Conservation (phyloP, 53 echinoderm and acorn worm genomes). For the Antedon mediterranea region DNA sequence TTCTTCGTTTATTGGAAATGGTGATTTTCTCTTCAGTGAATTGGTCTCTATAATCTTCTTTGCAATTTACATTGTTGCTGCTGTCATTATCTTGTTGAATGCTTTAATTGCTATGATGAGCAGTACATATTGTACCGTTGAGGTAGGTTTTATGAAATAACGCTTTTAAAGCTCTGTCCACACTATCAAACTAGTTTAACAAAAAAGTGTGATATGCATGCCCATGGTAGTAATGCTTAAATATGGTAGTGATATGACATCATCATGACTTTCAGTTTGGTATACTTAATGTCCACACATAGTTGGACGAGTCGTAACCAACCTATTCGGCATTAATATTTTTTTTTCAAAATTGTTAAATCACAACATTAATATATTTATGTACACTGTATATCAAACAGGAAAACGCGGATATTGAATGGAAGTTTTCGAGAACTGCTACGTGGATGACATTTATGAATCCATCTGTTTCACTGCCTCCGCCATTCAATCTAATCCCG, state of each 20-base stretch:
- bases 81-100: slow-evolving; percentile 68
- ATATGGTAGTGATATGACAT: too few relatives aligned
- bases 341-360: too few relatives aligned
- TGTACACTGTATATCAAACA: neutral
- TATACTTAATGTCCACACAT: too few relatives aligned
- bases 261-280: too few relatives aligned
- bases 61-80: slow-evolving; percentile 54
- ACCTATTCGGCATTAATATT: too few relatives aligned
- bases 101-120: slow-evolving; percentile 95
- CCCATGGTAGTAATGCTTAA: too few relatives aligned
- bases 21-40: neutral
- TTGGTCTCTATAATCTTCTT: slow-evolving; percentile 25
- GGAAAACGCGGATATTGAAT: slow-evolving; percentile 89
- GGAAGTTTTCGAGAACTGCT: slow-evolving; percentile 81
- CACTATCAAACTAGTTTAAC: too few relatives aligned
- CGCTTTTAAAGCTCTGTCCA: too few relatives aligned
- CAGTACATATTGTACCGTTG: slow-evolving; percentile 74
- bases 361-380: too few relatives aligned
- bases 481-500: slow-evolving; percentile 79
- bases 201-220: too few relatives aligned
- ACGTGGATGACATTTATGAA: slow-evolving; percentile 78
- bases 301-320: too few relatives aligned
- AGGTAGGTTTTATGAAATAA: slow-evolving; percentile 28
- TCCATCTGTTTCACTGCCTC: slow-evolving; percentile 56
- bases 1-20: neutral